Percentiles rank a stretch among this genome's conserved stretches.
Evolutionary conservation across 2,888 invertebrate species (phyloP).

Genomic region (Empis stercorea): DNA sequence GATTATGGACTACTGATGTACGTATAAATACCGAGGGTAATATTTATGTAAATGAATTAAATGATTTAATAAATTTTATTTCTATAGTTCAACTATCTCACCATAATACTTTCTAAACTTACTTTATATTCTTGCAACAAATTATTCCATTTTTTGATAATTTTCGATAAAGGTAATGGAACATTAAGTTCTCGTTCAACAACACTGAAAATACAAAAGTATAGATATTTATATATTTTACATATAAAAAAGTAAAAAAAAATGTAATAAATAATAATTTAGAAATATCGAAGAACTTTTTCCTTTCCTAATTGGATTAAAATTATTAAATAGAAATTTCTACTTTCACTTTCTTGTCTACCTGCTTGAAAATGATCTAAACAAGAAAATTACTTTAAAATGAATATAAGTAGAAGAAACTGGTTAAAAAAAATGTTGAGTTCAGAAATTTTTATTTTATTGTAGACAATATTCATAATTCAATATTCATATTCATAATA

Average conservation of each 20-base stretch:
- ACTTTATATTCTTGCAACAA: constrained; percentile 37
- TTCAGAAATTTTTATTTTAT: neutral
- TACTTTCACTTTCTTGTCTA: neutral
- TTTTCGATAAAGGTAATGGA: constrained; percentile 36
- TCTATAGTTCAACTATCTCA: too few species aligned
- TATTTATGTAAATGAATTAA: too few species aligned
- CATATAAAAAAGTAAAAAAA: neutral
- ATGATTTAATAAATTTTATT: too few species aligned
- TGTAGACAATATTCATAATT: too few species aligned
- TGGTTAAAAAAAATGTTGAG: neutral
- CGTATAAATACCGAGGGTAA: too few species aligned
- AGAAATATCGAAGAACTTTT: neutral
- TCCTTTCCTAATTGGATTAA: neutral
- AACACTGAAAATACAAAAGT: constrained; percentile 23
- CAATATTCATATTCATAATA: too few species aligned
- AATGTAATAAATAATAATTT: neutral
- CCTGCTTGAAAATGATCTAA: neutral
- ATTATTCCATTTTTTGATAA: constrained; percentile 38
- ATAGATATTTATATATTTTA: too few species aligned
- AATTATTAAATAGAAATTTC: neutral
- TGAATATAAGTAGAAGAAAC: neutral
- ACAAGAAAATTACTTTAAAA: neutral
- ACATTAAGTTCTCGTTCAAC: constrained; percentile 36
- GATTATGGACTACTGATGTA: too few species aligned
- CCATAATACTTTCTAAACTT: constrained; percentile 8